Base-by-base conservation (phyloP, 2,113 vertebrate genomes). In the Thymallus thymallus region DNA sequence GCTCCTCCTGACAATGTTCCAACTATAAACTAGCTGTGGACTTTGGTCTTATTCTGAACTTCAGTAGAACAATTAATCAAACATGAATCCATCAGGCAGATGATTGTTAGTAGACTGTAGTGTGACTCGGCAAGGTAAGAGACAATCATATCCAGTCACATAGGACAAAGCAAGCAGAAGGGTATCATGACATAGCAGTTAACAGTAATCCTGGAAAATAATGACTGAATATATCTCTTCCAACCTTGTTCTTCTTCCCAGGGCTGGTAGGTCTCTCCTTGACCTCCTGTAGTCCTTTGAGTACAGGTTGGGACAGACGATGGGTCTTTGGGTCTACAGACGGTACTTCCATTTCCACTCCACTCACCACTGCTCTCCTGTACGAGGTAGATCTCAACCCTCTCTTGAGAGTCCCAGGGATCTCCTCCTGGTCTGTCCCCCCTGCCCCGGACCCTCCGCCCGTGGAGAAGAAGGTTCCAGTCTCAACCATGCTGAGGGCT, bases 381-480 rank as follows among this genome's bases (percentile, higher is more conserved):
- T 99, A 99, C 0, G 98, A 99, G 0, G 96, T 99, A 24, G 95
- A 97, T 77, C 98, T 90, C 82, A 98, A 88, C 6, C 95, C 95
- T 24, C 97, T 89, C 41, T 85, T 86, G 32, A 97, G 85, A 0
- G 89, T 68, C 0, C 94, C 95, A 0, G 94, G 91, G 51, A 92
- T 94, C 23, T 94, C 94, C 22, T 94, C 95, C 0, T 1, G 85
- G 89, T 1, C 91, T 92, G 0, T 78, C 1, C 3, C 26, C 9
- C 9, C 9, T 41, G 9, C 35, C 35, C 35, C 35, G n/a, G 87
- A 83, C 1, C 70, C 77, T 0, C 82, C 76, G 0, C 77, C 86
- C 5, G 88, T 92, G 74, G 89, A 87, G 16, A 94, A 84, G 65
- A 72, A 78, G 1, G 81, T 26, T 1, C 92, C 89, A 0, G 89